Conservation (phyloP, 2,888 invertebrate species). For the Lasioglossum lativentre region DNA sequence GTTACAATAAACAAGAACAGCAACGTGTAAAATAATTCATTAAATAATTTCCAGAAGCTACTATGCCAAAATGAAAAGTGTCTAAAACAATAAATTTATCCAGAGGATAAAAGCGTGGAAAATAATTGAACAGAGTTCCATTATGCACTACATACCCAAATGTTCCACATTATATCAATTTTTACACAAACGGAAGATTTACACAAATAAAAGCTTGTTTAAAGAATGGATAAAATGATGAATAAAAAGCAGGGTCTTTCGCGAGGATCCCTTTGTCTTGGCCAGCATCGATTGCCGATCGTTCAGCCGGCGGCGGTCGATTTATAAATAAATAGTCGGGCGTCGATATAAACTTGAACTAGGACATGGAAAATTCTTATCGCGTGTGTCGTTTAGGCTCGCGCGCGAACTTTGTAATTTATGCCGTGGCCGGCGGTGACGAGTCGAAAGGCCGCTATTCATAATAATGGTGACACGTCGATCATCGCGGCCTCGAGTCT, state of each 20-base stretch:
- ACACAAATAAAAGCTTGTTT: too few relatives aligned
- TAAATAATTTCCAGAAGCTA: too few relatives aligned
- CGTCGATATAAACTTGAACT: conserved; percentile 14
- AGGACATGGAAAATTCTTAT: conserved; percentile 28
- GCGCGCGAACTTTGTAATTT: conserved; percentile 34
- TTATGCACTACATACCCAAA: too few relatives aligned
- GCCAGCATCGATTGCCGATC: conserved; percentile 4
- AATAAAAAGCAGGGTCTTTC: background rate
- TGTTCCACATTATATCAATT: too few relatives aligned
- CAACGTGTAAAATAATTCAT: too few relatives aligned
- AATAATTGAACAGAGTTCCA: too few relatives aligned
- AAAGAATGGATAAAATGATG: background rate
- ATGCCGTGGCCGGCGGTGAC: background rate
- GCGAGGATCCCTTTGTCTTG: background rate
- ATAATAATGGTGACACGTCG: conserved; percentile 27
- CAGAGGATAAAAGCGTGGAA: too few relatives aligned
- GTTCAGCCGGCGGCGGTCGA: background rate
- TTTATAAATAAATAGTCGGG: background rate
- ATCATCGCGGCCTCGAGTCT: conserved; percentile 3
- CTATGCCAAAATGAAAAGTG: too few relatives aligned
- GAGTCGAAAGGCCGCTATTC: conserved; percentile 15
- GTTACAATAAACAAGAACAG: too few relatives aligned
- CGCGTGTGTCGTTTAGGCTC: conserved; percentile 15
- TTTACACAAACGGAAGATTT: too few relatives aligned
- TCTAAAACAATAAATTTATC: too few relatives aligned